Conservation (phyloP, 2,797 vertebrate species). For the Nyctalus aviator region DNA sequence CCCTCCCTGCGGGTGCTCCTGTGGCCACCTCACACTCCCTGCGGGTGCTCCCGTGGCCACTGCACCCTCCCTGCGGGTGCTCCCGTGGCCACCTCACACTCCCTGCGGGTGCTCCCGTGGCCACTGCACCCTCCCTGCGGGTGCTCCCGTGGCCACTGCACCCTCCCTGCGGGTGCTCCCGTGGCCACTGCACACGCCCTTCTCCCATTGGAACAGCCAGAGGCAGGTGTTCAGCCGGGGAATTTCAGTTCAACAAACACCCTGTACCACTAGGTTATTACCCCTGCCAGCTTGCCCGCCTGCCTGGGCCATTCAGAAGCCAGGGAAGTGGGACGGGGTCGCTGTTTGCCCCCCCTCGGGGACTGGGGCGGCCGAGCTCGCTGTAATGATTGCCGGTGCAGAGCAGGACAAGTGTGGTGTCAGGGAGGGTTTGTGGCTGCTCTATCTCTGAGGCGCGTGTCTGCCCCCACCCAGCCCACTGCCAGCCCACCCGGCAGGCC, state of each 20-base stretch:
- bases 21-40: background rate
- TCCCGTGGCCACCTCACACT: background rate
- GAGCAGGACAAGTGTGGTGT: background rate
- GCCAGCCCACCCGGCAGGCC: background rate
- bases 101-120: background rate
- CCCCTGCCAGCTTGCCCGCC: background rate
- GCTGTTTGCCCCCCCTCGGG: background rate
- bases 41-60: background rate
- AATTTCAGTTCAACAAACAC: background rate
- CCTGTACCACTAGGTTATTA: background rate
- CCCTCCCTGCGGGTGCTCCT: too few relatives aligned
- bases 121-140: too few relatives aligned
- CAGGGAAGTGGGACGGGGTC: background rate
- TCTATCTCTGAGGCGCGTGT: conserved; percentile 27
- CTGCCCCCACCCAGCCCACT: background rate
- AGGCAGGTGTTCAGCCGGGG: background rate
- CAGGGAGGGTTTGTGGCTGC: background rate
- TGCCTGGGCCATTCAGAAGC: background rate
- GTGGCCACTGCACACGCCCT: background rate
- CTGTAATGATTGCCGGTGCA: background rate
- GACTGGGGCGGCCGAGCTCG: background rate
- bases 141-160: too few relatives aligned
- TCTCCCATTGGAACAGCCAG: background rate
- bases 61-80: too few relatives aligned
- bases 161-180: background rate